Evolutionary conservation across 2,113 vertebrate genomes (phyloP).

Genomic region (Melanocharis versteri): DNA sequence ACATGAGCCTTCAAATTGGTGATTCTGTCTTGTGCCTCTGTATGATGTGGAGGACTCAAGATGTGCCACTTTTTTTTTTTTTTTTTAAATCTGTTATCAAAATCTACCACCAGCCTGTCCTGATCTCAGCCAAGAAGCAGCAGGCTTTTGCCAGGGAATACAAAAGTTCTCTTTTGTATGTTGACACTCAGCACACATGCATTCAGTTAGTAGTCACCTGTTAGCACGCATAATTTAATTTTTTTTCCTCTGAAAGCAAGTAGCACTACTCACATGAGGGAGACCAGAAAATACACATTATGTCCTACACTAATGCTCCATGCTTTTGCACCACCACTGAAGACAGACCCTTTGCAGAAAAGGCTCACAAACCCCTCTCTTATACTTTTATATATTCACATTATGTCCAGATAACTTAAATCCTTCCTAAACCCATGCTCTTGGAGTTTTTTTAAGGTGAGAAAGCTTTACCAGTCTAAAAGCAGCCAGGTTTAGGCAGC

Average conservation of each 20-base stretch:
- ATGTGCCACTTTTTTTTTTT: not conserved
- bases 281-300: not conserved
- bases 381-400: not conserved
- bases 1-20: rapidly evolving
- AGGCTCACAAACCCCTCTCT: not conserved
- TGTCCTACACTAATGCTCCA: not conserved
- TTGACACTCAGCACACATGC: rapidly evolving
- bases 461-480: not conserved
- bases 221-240: not conserved
- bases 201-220: not conserved
- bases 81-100: not conserved
- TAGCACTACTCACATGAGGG: not conserved
- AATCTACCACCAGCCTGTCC: not conserved
- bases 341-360: not conserved
- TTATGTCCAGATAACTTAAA: not conserved
- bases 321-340: not conserved
- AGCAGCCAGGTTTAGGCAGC: not conserved
- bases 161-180: not conserved
- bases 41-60: not conserved
- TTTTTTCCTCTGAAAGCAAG: not conserved
- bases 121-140: not conserved
- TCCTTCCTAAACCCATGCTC: not conserved
- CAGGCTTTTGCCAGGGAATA: not conserved
- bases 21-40: not conserved
- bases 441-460: not conserved